These are phyloP conservation scores for Geococcyx californianus DNA, from an alignment of 2,113 vertebrate species.

Conservation along the genomic window DNA sequence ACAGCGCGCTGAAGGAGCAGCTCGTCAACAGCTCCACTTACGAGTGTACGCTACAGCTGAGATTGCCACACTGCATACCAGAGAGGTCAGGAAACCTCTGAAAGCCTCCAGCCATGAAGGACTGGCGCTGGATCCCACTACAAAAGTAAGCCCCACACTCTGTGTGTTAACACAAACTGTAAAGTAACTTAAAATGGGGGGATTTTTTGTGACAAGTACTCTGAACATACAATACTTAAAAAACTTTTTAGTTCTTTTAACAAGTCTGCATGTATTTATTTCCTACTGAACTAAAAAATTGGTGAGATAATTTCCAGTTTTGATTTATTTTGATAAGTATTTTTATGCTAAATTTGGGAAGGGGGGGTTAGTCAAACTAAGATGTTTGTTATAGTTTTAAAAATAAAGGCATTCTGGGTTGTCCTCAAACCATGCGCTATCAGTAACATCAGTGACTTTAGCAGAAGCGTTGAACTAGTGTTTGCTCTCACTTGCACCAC, in stretches of 20 bases:
- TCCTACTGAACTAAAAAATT: neutral
- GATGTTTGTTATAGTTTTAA: neutral
- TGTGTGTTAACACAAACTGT: too few species aligned
- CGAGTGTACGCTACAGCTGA: rapidly evolving
- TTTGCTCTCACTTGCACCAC: neutral
- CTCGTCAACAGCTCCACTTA: neutral
- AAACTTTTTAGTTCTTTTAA: neutral
- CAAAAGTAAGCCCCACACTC: conserved; percentile 74
- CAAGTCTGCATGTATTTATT: neutral
- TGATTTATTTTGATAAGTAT: neutral
- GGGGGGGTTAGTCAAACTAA: neutral
- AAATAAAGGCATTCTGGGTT: neutral
- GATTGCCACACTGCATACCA: neutral
- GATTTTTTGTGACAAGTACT: neutral
- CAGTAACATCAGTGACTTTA: rapidly evolving
- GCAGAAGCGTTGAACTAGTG: neutral
- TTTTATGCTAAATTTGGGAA: neutral
- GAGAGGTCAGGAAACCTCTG: neutral
- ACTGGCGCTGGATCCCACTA: conserved; percentile 80
- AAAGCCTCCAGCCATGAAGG: conserved; percentile 69
- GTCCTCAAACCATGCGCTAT: rapidly evolving
- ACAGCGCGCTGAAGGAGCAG: rapidly evolving
- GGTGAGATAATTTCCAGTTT: neutral
- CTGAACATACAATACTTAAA: neutral
- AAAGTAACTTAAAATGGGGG: neutral